phyloP scores from a whole-genome alignment of 2,797 vertebrate species.

The Megaceryle alcyon region DNA sequence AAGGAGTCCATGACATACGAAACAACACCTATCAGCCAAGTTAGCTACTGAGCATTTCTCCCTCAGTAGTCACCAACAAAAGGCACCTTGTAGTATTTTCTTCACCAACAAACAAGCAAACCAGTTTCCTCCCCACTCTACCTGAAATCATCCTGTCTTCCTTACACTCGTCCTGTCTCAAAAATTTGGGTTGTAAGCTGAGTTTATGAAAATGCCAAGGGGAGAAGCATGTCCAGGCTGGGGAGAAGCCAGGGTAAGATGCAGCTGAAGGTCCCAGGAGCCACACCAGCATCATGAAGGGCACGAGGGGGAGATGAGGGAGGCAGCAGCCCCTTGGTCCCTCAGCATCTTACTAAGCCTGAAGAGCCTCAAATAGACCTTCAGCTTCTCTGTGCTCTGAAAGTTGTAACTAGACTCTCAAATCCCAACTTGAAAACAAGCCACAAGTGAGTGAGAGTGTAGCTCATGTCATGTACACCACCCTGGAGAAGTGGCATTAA shows the following conservation, averaged over 20 bases:
- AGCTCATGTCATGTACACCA: fast-evolving
- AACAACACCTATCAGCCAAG: background rate
- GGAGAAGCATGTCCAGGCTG: background rate
- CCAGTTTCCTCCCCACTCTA: background rate
- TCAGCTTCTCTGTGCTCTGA: background rate
- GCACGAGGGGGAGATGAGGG: fast-evolving
- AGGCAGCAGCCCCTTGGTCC: background rate
- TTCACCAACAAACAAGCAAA: background rate
- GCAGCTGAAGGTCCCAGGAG: background rate
- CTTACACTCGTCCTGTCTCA: background rate
- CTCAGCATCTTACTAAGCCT: fast-evolving
- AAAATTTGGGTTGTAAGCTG: background rate
- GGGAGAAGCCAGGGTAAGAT: fast-evolving
- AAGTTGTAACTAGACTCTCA: background rate
- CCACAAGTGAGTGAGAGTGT: fast-evolving
- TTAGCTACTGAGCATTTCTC: background rate
- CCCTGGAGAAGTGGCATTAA: fast-evolving
- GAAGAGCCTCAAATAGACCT: fast-evolving
- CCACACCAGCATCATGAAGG: background rate
- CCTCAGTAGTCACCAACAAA: background rate
- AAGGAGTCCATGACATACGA: background rate
- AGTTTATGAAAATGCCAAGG: background rate
- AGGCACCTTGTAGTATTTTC: background rate
- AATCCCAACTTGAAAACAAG: background rate
- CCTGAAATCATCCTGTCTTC: background rate